Base-by-base conservation (phyloP, 2,113 vertebrate species). In the Morone saxatilis region DNA sequence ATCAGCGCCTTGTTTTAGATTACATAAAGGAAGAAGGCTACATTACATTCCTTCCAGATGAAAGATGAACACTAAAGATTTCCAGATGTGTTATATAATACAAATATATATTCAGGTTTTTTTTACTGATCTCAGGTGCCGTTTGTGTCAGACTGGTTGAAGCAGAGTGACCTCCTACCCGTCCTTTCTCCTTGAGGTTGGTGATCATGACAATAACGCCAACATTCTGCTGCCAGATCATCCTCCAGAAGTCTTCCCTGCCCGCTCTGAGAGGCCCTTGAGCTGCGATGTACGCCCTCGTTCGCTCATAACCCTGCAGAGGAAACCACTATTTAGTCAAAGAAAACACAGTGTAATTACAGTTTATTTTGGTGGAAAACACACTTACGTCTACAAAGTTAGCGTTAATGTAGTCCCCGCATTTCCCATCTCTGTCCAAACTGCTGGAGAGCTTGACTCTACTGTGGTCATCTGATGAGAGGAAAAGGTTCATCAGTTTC, bases 191-290 rank as follows among this genome's bases (percentile, higher is more conserved):
- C 88, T 99, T 95, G 0, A 99, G 96, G 92, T 99, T 99, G 70
- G 98, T 99, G 94, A 99, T 99, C 98, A 99, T 99, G 89, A 99
- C 95, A 43, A 99, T 97, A 40, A 99, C 95, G 61, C 98, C 97
- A n/a, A 99, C 93, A 0, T 98, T 98, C 88, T 99, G 97, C 89
- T 99, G 98, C 97, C 97, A 99, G 92, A 99, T 96, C 98, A 99
- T 99, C 91, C 96, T 97, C 98, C 98, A 99, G 96, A 99, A 99
- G 92, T 99, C 98, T 89, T 98, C 97, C 13, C 96, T 96, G 88
- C 97, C 96, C 0, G 96, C 96, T 86, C 97, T 96, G 84, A 99
- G 95, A 6, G 98, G 98, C 2, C 98, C 98, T 88, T 99, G 98
- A 73, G 98, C 97, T 47, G 98, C 98, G 79, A 99, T 97, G 86